Conservation (phyloP, 2,888 invertebrate genomes). For the Rhagonycha lutea region DNA sequence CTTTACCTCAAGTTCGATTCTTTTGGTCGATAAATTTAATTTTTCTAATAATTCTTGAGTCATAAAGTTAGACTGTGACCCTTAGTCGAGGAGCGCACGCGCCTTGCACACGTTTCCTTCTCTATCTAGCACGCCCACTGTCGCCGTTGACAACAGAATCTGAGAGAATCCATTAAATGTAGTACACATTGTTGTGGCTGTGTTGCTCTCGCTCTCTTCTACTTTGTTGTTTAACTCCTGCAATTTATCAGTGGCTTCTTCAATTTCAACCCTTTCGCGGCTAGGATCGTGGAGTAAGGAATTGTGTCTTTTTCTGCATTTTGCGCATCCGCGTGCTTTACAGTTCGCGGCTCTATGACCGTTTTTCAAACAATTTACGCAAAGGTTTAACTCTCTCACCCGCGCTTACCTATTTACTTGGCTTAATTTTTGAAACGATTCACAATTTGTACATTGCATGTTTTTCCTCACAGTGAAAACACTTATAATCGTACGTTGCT, state of each 20-base stretch:
- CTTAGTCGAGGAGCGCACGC: slow-evolving; percentile 19
- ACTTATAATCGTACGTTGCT: no score
- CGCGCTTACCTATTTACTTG: background rate
- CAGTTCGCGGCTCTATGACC: no score
- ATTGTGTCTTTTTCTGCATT: background rate
- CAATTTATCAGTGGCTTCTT: no score
- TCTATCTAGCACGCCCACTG: slow-evolving; percentile 4
- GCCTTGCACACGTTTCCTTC: background rate
- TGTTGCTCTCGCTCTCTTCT: background rate
- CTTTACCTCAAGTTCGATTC: slow-evolving; percentile 6
- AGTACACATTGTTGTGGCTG: background rate
- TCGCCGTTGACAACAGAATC: slow-evolving; percentile 19
- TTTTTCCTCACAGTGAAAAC: no score
- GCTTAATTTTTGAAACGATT: no score
- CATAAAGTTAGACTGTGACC: slow-evolving; percentile 25
- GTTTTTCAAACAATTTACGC: no score
- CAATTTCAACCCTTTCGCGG: no score
- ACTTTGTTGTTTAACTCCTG: background rate
- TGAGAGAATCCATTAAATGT: background rate
- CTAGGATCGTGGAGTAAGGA: background rate
- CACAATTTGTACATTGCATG: no score
- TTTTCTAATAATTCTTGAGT: background rate
- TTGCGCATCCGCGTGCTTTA: no score
- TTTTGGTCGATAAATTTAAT: background rate
- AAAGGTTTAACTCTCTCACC: background rate